Percentiles rank a stretch among this genome's conserved stretches.
Evolutionary conservation across 2,888 invertebrate genomes (phyloP).

Genomic region (Schrankia costaestrigalis): DNA sequence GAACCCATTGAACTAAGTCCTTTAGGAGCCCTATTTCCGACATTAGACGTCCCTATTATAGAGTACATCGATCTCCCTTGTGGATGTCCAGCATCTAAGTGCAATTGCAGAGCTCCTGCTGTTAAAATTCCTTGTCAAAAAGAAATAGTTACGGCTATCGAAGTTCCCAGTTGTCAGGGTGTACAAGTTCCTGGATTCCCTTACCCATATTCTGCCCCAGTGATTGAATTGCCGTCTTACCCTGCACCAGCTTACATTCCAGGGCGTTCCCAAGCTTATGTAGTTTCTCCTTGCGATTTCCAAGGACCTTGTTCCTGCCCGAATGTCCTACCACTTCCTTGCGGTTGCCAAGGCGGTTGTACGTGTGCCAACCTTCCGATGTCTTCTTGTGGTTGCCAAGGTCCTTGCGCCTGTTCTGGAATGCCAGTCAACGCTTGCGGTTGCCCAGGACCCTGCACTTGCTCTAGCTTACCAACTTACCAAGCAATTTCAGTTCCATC

Average conservation of each 20-base stretch:
- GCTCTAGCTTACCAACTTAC: background rate
- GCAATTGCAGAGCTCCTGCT: slow-evolving; percentile 19
- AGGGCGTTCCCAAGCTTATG: slow-evolving; percentile 1
- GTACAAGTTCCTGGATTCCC: slow-evolving; percentile 4
- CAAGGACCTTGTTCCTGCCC: slow-evolving; percentile 10
- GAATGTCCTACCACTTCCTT: no score
- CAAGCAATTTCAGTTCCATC: background rate
- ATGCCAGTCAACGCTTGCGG: slow-evolving; percentile 2
- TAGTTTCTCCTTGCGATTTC: slow-evolving; percentile 3
- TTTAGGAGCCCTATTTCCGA: slow-evolving; percentile 19
- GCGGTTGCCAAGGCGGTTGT: slow-evolving; percentile 8
- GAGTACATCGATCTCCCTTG: slow-evolving; percentile 18
- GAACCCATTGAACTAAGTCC: slow-evolving; percentile 20
- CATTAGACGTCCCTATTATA: slow-evolving; percentile 15
- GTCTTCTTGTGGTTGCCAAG: slow-evolving; percentile 6
- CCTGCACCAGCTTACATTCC: background rate
- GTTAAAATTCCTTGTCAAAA: slow-evolving; percentile 19
- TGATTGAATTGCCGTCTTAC: slow-evolving; percentile 6
- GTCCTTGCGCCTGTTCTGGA: slow-evolving; percentile 4
- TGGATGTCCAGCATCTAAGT: slow-evolving; percentile 19
- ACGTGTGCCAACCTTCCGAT: slow-evolving; percentile 2
- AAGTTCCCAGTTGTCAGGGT: slow-evolving; percentile 17
- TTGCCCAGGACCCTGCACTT: slow-evolving; percentile 4
- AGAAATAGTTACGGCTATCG: slow-evolving; percentile 10
- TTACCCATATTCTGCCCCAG: slow-evolving; percentile 2